These are phyloP conservation scores for Leguminivora glycinivorella DNA, from an alignment of 1,140 invertebrate genomes.

Conservation along the genomic window DNA sequence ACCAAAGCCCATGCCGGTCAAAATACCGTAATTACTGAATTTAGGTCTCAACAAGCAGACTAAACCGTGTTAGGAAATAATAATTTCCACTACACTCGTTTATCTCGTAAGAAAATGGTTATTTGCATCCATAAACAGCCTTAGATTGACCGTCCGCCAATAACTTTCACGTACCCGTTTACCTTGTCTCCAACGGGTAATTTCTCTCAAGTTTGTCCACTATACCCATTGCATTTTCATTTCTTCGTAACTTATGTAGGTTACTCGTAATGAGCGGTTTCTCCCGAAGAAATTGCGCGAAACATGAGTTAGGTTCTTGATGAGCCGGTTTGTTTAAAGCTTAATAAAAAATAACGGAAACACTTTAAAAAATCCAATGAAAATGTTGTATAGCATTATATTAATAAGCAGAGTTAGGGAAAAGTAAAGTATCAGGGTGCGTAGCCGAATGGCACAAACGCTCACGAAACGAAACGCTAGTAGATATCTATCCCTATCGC, in stretches of 20 bases:
- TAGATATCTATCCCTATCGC: no score
- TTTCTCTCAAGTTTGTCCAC: slow-evolving; percentile 27
- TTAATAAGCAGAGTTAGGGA: no score
- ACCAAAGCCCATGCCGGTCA: neutral
- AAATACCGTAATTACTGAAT: neutral
- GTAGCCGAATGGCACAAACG: no score
- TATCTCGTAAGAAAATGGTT: slow-evolving; percentile 21
- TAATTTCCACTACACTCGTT: slow-evolving; percentile 8
- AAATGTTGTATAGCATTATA: no score
- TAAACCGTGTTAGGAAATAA: neutral
- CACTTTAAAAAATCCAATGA: neutral
- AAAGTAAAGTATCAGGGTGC: no score
- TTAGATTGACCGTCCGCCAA: slow-evolving; percentile 26
- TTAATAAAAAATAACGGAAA: neutral
- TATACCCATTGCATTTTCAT: slow-evolving; percentile 23
- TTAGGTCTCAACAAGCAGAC: neutral
- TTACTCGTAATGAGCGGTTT: slow-evolving; percentile 29
- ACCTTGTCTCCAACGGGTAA: slow-evolving; percentile 11
- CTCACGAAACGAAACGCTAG: no score
- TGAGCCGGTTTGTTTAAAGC: neutral
- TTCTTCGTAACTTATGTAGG: slow-evolving; percentile 27
- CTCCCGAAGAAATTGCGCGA: slow-evolving; percentile 19
- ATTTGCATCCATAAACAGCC: slow-evolving; percentile 26
- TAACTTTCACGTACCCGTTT: slow-evolving; percentile 23
- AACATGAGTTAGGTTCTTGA: slow-evolving; percentile 8